Evolutionary conservation across 2,797 vertebrate genomes (phyloP).

Genomic region (Gymnoscopelus braueri): DNA sequence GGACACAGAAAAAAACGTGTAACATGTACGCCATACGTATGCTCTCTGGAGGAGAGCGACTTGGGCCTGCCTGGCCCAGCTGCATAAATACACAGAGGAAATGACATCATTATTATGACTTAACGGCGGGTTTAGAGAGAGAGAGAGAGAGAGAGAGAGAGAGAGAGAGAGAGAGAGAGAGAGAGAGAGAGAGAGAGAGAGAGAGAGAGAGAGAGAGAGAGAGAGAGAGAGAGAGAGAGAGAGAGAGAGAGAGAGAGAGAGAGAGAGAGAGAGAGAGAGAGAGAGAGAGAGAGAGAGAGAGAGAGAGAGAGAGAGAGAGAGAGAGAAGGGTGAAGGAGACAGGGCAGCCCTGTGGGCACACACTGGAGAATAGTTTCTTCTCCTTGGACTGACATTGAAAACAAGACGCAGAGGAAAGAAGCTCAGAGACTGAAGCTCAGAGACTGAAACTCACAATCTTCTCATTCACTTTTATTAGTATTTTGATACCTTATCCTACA

Average conservation of each 20-base stretch:
- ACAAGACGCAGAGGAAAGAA: background rate
- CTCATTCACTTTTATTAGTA: no score
- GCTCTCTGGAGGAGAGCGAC: background rate
- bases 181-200: conserved; percentile 16
- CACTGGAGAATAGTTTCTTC: conserved; percentile 17
- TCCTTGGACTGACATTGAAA: conserved; percentile 14
- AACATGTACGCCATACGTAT: no score
- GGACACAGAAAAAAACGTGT: no score
- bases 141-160: conserved; percentile 12
- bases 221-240: conserved; percentile 16
- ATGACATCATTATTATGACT: conserved; percentile 62
- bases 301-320: conserved; percentile 13
- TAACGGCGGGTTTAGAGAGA: conserved; percentile 35
- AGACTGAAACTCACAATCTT: background rate
- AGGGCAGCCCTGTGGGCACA: background rate
- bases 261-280: conserved; percentile 17
- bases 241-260: conserved; percentile 21
- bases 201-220: conserved; percentile 21
- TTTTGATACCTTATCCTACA: no score
- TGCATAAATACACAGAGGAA: conserved; percentile 74
- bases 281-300: conserved; percentile 22
- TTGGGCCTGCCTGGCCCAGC: conserved; percentile 43
- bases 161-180: conserved; percentile 17
- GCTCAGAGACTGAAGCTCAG: background rate
- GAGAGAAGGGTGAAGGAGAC: conserved; percentile 1